A percentile compares a stretch with the other conserved stretches of the same genome.
phyloP scores from a whole-genome alignment of 2,888 invertebrate genomes.

The Deilephila elpenor region DNA sequence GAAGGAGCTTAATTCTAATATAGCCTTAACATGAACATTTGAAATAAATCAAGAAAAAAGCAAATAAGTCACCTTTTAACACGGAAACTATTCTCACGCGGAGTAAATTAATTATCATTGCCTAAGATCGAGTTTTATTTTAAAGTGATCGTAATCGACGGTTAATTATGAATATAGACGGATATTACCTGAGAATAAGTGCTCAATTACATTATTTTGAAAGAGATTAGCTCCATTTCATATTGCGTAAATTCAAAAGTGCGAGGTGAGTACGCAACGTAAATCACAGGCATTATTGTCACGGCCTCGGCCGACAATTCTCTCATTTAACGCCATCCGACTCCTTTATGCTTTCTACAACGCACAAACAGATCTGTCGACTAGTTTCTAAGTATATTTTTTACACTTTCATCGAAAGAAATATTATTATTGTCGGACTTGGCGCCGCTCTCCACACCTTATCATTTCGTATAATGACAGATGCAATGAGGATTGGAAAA shows the following conservation, averaged over 20 bases:
- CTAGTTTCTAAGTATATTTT: constrained; percentile 46
- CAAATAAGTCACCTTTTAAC: too few relatives aligned
- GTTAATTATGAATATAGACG: too few relatives aligned
- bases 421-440: constrained; percentile 9
- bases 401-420: constrained; percentile 38
- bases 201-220: too few relatives aligned
- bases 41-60: too few relatives aligned
- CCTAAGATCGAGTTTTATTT: too few relatives aligned
- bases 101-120: too few relatives aligned
- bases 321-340: constrained; percentile 56
- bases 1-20: too few relatives aligned
- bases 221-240: background rate
- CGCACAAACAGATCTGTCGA: constrained; percentile 43
- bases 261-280: background rate
- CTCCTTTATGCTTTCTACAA: constrained; percentile 61
- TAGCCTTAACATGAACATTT: too few relatives aligned
- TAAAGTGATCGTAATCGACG: too few relatives aligned
- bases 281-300: constrained; percentile 20
- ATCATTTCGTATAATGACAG: constrained; percentile 26
- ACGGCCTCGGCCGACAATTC: constrained; percentile 23
- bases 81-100: too few relatives aligned
- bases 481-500: constrained; percentile 16
- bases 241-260: constrained; percentile 5
- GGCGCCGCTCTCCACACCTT: constrained; percentile 15
- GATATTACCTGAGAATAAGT: too few relatives aligned